Percentiles rank a stretch among this genome's conserved stretches.
Conservation (phyloP, 2,113 vertebrate genomes). For the Seriola quinqueradiata region DNA sequence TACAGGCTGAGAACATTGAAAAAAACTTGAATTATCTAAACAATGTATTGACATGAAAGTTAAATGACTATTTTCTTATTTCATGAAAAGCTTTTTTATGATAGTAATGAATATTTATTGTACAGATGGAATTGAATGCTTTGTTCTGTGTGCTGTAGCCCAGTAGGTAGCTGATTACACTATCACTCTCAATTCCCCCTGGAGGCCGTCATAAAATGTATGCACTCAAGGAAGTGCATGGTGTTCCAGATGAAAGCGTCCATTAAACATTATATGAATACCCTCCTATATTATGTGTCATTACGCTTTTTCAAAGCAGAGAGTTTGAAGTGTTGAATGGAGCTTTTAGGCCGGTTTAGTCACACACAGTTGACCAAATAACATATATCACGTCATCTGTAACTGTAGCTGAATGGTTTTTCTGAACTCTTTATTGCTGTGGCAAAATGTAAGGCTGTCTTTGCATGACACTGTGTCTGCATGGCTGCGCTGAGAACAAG, state of each 20-base stretch:
- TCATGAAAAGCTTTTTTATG: background rate
- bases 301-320: background rate
- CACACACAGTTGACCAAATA: background rate
- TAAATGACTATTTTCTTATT: background rate
- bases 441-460: slow-evolving; percentile 1
- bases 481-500: background rate
- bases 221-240: slow-evolving; percentile 22
- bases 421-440: background rate
- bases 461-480: slow-evolving; percentile 26
- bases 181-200: background rate
- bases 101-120: background rate
- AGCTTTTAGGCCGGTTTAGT: slow-evolving; percentile 17
- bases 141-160: slow-evolving; percentile 23
- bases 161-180: slow-evolving; percentile 8
- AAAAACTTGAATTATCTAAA: background rate
- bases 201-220: slow-evolving; percentile 27
- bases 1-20: no score
- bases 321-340: slow-evolving; percentile 3
- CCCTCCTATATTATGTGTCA: background rate
- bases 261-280: slow-evolving; percentile 27
- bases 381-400: background rate
- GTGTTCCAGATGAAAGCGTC: slow-evolving; percentile 33
- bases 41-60: background rate
- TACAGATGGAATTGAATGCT: slow-evolving; percentile 28
- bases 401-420: slow-evolving; percentile 5